Percentiles rank a stretch among this genome's conserved stretches.
Evolutionary conservation across 1,140 invertebrate species (phyloP).

Genomic region (Bombus cullumanus): DNA sequence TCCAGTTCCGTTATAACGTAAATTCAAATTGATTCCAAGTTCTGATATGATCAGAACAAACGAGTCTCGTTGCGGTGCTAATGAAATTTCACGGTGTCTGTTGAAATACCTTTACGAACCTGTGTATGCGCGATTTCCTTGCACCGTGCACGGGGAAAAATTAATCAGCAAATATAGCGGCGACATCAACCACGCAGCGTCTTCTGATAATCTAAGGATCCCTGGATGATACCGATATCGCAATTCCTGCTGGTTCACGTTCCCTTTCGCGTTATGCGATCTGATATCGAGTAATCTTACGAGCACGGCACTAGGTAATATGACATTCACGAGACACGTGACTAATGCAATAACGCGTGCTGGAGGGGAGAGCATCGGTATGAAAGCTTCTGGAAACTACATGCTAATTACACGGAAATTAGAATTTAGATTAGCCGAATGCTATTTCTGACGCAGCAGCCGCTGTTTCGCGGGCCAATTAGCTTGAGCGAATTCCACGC

Average conservation of each 20-base stretch:
- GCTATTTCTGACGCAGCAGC: constrained; percentile 30
- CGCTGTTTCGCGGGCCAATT: constrained; percentile 22
- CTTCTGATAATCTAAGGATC: background rate
- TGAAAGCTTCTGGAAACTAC: constrained; percentile 20
- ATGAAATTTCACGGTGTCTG: too few species aligned
- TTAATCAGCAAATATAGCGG: too few species aligned
- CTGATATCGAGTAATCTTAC: constrained; percentile 30
- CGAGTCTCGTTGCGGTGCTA: too few species aligned
- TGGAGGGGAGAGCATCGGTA: background rate
- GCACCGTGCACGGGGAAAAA: too few species aligned
- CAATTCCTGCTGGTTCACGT: background rate
- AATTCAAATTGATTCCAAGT: too few species aligned
- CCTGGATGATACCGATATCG: background rate
- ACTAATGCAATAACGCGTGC: constrained; percentile 38
- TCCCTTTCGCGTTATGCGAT: background rate
- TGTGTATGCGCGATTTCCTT: too few species aligned
- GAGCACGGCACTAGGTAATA: constrained; percentile 4
- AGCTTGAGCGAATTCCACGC: constrained; percentile 33
- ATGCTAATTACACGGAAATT: constrained; percentile 46
- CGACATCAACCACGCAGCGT: rapidly evolving
- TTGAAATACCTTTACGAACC: too few species aligned
- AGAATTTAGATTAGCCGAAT: constrained; percentile 53
- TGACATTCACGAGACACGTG: constrained; percentile 42
- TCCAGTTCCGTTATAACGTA: too few species aligned
- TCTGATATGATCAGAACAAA: too few species aligned